Conservation (phyloP, 2,113 vertebrate genomes). For the Phalacrocorax carbo region DNA sequence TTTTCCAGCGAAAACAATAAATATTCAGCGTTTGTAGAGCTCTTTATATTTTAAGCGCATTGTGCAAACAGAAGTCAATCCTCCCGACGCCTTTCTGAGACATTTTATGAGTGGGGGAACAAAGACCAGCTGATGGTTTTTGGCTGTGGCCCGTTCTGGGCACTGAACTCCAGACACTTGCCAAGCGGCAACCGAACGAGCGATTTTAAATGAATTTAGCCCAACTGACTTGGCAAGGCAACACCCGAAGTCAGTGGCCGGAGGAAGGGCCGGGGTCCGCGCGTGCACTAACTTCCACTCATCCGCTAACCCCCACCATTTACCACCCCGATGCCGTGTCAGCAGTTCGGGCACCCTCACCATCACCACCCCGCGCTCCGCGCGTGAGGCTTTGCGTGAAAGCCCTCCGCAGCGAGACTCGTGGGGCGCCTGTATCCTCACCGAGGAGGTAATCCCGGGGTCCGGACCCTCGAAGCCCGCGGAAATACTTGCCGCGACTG, state of each 20-base stretch:
- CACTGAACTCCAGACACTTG: neutral
- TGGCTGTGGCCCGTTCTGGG: neutral
- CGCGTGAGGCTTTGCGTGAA: rapidly evolving
- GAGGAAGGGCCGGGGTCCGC: neutral
- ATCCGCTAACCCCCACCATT: too few relatives aligned
- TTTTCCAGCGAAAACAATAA: neutral
- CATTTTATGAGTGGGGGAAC: neutral
- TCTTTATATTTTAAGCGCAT: neutral
- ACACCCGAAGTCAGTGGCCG: neutral
- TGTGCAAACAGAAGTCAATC: neutral
- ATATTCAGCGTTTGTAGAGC: neutral
- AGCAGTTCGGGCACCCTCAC: neutral
- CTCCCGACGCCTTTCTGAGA: neutral
- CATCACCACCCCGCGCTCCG: neutral
- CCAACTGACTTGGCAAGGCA: neutral
- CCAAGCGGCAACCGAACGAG: too few relatives aligned
- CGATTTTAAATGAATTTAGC: neutral
- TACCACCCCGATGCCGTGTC: rapidly evolving
- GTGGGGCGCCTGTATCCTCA: rapidly evolving
- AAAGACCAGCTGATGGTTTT: neutral
- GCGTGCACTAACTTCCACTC: neutral
- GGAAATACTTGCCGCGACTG: rapidly evolving
- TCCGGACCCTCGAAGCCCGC: neutral
- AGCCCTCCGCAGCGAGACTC: neutral
- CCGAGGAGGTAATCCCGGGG: neutral